Evolutionary conservation across 2,888 invertebrate genomes (phyloP).

Genomic region (Sericinus montela): DNA sequence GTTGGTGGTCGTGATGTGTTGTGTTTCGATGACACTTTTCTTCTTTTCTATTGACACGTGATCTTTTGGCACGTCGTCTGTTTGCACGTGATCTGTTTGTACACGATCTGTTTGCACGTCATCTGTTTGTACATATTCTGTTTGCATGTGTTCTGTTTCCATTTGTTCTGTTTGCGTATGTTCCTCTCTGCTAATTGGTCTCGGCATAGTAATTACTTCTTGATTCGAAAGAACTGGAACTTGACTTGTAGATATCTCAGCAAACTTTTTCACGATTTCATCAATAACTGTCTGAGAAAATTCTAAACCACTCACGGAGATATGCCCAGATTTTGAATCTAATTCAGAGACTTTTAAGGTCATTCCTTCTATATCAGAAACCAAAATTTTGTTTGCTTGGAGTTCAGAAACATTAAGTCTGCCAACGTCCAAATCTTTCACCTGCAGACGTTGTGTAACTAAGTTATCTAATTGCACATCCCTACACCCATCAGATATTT

Average conservation of each 20-base stretch:
- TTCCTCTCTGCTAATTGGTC: slow-evolving; percentile 57
- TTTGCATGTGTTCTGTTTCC: slow-evolving; percentile 25
- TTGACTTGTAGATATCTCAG: slow-evolving; percentile 60
- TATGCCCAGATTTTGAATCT: slow-evolving; percentile 83
- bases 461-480: slow-evolving; percentile 67
- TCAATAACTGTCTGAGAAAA: slow-evolving; percentile 84
- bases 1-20: not conserved
- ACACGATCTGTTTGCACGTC: slow-evolving; percentile 45
- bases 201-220: slow-evolving; percentile 34
- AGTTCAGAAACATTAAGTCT: slow-evolving; percentile 87
- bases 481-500: slow-evolving; percentile 48
- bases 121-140: slow-evolving; percentile 68
- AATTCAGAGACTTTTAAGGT: slow-evolving; percentile 86
- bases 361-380: slow-evolving; percentile 89
- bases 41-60: too few species aligned
- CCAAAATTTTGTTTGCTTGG: slow-evolving; percentile 88
- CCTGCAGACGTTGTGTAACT: slow-evolving; percentile 82
- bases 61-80: too few species aligned
- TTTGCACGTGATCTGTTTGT: slow-evolving; percentile 49
- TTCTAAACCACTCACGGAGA: slow-evolving; percentile 83
- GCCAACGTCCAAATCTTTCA: slow-evolving; percentile 88
- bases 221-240: slow-evolving; percentile 26
- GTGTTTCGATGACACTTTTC: slow-evolving; percentile 24
- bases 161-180: slow-evolving; percentile 61
- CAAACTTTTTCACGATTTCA: slow-evolving; percentile 80